Evolutionary conservation across 2,888 invertebrate genomes (phyloP), one percentile per base, ranked within the genome.

Genomic region (Calliphora vomitoria): DNA sequence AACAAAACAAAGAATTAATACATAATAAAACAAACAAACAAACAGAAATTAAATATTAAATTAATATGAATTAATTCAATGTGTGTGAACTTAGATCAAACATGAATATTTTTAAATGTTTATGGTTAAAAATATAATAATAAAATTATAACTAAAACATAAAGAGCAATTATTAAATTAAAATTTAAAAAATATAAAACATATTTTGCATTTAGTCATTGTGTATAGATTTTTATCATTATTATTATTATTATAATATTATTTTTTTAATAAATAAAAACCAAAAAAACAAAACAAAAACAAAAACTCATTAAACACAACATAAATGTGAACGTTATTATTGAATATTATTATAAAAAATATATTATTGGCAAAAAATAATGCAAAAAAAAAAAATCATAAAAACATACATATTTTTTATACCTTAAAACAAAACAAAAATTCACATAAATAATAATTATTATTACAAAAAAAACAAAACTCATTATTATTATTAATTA

Each of bases 61-160:
- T 76, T 82, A 82, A 84, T 81, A 84, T 79, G n/a, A 75, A 81
- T 80, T 81, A 85, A 81, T 85, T 85, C 74, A 85, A 85, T 87
- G 85, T 87, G 79, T 87, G 87, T 86, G 81, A 86, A 88, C 81
- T 81, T 86, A 88, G 86, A 88, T 81, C 84, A 86, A 88, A 86
- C 86, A 82, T 86, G 84, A 88, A 88, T 88, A 92, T 91, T 92
- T 92, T 84, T 88, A 85, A 88, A 88, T 88, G 92, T 91, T 92
- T 92, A 91, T 89, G 90, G 87, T 89, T 87, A 89, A 88, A 88
- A 88, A 69, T 31, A 58, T 55, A 79, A 82, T 60, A 85, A 72
- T 64, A 84, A 83, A 74, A 55, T 4, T 35, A 81, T 85, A 84
- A 58, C 58, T 76, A 80, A 82, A 69, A 84, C 81, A 85, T 87